Evolutionary conservation across 2,113 vertebrate genomes (phyloP), one percentile per base, ranked within the genome.

Genomic region (Acanthochromis polyacanthus): DNA sequence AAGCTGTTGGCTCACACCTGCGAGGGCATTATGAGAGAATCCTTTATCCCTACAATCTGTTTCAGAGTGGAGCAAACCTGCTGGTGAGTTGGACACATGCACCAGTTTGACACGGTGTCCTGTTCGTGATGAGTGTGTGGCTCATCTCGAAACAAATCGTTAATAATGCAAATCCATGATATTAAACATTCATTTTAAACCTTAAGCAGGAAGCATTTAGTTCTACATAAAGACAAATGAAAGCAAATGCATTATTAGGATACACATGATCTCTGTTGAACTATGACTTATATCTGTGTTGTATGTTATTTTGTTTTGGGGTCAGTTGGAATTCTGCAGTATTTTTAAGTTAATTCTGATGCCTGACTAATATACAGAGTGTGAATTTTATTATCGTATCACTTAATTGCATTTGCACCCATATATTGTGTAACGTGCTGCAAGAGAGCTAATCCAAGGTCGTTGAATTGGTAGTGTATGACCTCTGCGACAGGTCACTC

Each of bases 21-120:
- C 95, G 98, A n/a, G 95, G 95, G 0, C 98, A 99, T 74, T 99
- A 99, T 1, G 98, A 99, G 73, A 93, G 97, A 25, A 94, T 98
- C 30, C 96, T 99, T 63, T 97, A 99, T 74, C 98, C 98, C 9
- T 99, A 98, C 95, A 97, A 97, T 75, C 90, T 99, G 62, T 99
- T 99, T 91, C 96, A 98, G 85, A 95, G 93, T 4, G 97, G 98
- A 76, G 92, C 97, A 0, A 99, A 97, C 81, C 92, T 99, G 19
- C 77, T 97, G 96, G 98, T 99, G 90, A 96, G 97, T 93, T 56
- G 17, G 40, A 53, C 16, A 15, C 46, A 22, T 48, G 20, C 28
- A n/a, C 55, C 22, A 25, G 17, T 7, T 2, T 51, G 45, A 55
- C 53, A n/a, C 12, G 25, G 7, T 43, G 15, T 57, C 23, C 65